Evolutionary conservation across 2,797 vertebrate species (phyloP), one percentile per base, ranked within the genome.

Genomic region (Botia almorhae): DNA sequence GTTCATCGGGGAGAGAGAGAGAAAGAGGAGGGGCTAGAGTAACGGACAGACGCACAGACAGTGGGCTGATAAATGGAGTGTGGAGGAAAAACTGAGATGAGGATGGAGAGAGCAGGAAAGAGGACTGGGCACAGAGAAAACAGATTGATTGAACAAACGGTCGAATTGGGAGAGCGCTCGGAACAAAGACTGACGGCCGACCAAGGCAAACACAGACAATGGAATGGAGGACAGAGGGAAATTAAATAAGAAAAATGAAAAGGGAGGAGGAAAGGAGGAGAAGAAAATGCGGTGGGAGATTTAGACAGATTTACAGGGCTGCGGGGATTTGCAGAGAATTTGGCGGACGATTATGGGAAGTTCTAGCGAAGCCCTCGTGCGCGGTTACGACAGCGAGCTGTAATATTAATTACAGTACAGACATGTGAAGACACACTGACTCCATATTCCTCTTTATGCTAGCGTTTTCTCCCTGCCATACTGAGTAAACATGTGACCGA

Each of bases 351-450:
- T 93, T 91, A 92, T 83, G 86, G 88, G 85, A 91, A 93, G 92
- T 88, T 89, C 91, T 88, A 92, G 87, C 85, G 82, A 74, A 91
- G 85, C 83, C 91, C 92, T 93, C 90, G 92, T 92, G 91, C 77
- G 85, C 82, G 72, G 87, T 84, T 85, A 87, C 89, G 86, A 89
- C 88, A 88, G 87, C 89, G 90, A 93, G 93, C 91, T 92, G 92
- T 89, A 92, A 88, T 88, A 91, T 92, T 93, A 93, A 93, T 94
- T 93, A 94, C 90, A 77, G 56, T 76, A 69, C 74, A 72, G 68
- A 67, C 78, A 73, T n/a, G 43, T 71, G 91, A 92, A 89, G 83
- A 78, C 76, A 74, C 46, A 69, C 77, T 17, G 56, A 83, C 50
- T 70, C 21, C 56, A 36, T 19, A 69, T 65, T 51, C 16, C 16